phyloP scores from a whole-genome alignment of 2,888 invertebrate species.

The Didymodactylos carnosus region DNA sequence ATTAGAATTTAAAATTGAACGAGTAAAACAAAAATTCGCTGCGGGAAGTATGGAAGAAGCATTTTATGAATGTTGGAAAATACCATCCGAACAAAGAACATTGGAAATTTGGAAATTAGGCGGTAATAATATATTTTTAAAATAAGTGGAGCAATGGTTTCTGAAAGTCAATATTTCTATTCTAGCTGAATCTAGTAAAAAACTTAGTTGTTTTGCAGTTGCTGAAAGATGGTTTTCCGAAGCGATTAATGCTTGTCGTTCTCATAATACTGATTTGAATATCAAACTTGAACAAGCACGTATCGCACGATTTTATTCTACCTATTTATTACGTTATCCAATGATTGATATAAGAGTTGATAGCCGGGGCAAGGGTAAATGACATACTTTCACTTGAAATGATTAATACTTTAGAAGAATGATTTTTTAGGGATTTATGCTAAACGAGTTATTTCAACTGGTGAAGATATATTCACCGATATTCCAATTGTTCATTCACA shows the following conservation, averaged over 20 bases:
- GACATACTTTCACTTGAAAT: neutral
- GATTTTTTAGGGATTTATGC: conserved; percentile 17
- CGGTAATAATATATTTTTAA: too few relatives aligned
- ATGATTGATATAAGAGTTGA: neutral
- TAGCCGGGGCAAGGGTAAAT: neutral
- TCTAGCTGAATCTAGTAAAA: neutral
- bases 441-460: conserved; percentile 15
- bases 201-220: neutral
- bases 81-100: neutral
- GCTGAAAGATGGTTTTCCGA: neutral
- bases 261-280: neutral
- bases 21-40: neutral
- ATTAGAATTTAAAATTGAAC: neutral
- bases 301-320: neutral
- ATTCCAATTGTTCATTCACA: conserved; percentile 20
- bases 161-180: too few relatives aligned
- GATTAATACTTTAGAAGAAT: too few relatives aligned
- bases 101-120: neutral
- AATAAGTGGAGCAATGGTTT: too few relatives aligned
- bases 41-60: neutral
- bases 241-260: neutral
- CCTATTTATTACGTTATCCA: neutral
- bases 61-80: neutral
- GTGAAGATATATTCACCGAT: conserved; percentile 19
- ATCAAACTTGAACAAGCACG: neutral